Conservation (phyloP, 2,797 vertebrate species). For the Tenualosa thibaudeaui region DNA sequence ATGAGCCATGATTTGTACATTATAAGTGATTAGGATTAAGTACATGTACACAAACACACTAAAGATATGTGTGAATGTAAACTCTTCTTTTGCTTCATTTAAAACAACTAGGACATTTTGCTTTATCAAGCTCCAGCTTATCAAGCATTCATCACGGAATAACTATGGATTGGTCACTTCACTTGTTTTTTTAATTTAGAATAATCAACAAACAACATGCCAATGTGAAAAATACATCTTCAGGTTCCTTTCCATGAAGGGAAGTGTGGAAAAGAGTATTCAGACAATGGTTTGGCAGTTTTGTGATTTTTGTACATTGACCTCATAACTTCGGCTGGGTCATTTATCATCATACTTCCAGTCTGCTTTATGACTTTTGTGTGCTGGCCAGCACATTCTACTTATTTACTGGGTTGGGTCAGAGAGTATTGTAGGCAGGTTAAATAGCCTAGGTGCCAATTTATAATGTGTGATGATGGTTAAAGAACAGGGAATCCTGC, state of each 20-base stretch:
- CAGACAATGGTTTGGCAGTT: neutral
- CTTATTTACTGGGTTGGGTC: neutral
- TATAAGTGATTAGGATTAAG: neutral
- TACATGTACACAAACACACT: too few species aligned
- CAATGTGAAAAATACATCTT: neutral
- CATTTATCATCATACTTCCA: neutral
- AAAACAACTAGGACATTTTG: too few species aligned
- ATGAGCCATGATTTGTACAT: neutral
- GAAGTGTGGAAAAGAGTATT: neutral
- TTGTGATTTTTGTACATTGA: neutral
- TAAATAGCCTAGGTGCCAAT: neutral
- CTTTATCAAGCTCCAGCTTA: too few species aligned
- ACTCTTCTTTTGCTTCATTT: neutral
- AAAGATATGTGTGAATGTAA: neutral
- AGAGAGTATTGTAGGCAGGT: neutral
- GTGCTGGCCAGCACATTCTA: neutral
- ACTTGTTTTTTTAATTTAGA: neutral
- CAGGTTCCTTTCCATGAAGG: neutral
- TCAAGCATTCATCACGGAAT: too few species aligned
- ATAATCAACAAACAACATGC: neutral
- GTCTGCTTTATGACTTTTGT: neutral
- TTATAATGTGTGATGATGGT: neutral
- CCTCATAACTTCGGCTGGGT: neutral
- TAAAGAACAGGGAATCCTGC: neutral
- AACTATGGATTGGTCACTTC: too few species aligned